Evolutionary conservation across 2,113 vertebrate genomes (phyloP), one percentile per base, ranked within the genome.

Genomic region (Sinocyclocheilus anophthalmus): DNA sequence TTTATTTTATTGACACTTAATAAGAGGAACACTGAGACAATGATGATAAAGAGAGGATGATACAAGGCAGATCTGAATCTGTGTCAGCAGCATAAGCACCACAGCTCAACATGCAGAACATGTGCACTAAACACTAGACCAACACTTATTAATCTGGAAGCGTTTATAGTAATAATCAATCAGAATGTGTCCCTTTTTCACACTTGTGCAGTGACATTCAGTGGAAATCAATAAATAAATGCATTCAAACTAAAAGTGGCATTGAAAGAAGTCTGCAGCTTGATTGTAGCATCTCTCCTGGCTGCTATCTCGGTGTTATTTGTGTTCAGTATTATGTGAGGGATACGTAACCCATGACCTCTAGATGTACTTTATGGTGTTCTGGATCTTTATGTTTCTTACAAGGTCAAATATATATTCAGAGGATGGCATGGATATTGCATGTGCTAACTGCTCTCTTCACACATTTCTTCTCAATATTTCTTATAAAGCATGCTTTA

Each of bases 61-160:
- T 22, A 24, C 6, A 61, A 79, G 59, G 20, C 55, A 61, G 1
- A 61, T 8, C 42, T 42, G 55, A 78, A 39, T 1, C 39, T 59
- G 33, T 61, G 55, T 61, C 55, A 59, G 8, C 22, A 16, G 10
- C 30, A 42, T 14, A 12, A 42, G 33, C 73, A 45, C 33, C 70
- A 73, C 70, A 72, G 33, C 33, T 72, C 33, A 30, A 53, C 75
- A 77, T 33, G 75, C 33, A 72, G 59, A n/a, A n/a, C 20, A 61
- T 22, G 57, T 11, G 45, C 42, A 42, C 7, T 2, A 16, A 67
- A 67, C 70, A 42, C 16, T 70, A 20, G 3, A 1, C 69, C 69
- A 39, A 72, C 33, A 39, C 18, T 39, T 39, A 39, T 10, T 39
- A 7, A 26, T 67, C 26, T 67, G 13, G 13, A 16, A 14, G 13